These are phyloP conservation scores for Acheta domesticus DNA, from an alignment of 2,888 invertebrate species.

Conservation along the genomic window DNA sequence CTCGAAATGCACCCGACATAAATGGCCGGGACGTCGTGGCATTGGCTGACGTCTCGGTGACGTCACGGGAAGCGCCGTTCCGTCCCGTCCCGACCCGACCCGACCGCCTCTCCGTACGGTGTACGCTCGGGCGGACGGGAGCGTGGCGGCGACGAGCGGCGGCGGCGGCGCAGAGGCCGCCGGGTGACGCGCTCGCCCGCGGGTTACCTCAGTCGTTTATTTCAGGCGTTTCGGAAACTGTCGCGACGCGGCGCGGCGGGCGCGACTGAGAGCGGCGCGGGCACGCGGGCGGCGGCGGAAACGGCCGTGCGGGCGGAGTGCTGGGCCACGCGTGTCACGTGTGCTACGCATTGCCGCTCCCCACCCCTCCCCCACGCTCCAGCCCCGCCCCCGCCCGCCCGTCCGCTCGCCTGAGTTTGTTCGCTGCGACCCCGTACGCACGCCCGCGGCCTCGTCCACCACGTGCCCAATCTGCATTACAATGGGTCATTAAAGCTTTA, in stretches of 20 bases:
- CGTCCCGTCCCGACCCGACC: neutral
- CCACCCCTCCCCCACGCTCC: too few species aligned
- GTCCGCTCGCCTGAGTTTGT: too few species aligned
- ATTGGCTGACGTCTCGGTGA: neutral
- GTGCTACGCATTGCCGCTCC: too few species aligned
- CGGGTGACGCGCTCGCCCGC: neutral
- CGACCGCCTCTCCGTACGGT: neutral
- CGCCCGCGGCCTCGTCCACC: too few species aligned
- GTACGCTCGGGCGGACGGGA: too few species aligned
- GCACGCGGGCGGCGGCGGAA: too few species aligned
- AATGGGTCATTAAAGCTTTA: too few species aligned
- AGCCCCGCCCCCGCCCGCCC: too few species aligned
- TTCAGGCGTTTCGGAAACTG: constrained; percentile 1
- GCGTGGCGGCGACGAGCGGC: neutral
- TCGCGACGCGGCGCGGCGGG: neutral
- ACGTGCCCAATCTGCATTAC: too few species aligned
- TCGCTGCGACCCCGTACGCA: too few species aligned
- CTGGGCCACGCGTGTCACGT: too few species aligned
- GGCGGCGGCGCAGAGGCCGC: neutral
- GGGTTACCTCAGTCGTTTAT: neutral
- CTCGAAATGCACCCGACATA: constrained; percentile 8
- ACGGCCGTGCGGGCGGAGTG: too few species aligned
- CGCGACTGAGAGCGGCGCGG: neutral
- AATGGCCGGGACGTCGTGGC: neutral
- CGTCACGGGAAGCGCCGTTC: neutral